Evolutionary conservation across 2,797 vertebrate species (phyloP).

Genomic region (Lepilemur ruficaudatus): DNA sequence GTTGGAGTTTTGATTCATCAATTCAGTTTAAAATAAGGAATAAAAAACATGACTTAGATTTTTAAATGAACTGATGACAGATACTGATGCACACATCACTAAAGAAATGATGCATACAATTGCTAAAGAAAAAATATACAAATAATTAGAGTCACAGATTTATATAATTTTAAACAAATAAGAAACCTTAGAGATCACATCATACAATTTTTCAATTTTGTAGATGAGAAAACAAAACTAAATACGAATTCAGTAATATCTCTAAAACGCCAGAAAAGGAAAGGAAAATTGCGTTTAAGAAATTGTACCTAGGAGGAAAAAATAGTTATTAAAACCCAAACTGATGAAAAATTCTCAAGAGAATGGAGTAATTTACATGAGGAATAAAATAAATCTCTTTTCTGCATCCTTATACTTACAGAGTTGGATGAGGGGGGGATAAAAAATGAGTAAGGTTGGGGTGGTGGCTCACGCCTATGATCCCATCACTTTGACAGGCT

Average conservation of each 20-base stretch:
- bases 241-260: conserved; percentile 5
- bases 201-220: neutral
- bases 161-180: conserved; percentile 4
- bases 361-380: neutral
- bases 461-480: too few relatives aligned
- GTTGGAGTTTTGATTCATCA: neutral
- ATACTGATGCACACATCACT: neutral
- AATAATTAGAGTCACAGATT: neutral
- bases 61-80: neutral
- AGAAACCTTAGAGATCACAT: neutral
- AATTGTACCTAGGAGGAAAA: conserved; percentile 17
- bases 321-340: conserved; percentile 42
- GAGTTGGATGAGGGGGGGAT: neutral
- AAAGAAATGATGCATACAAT: neutral
- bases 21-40: neutral
- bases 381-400: neutral
- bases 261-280: neutral
- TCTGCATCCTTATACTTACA: neutral
- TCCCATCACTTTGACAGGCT: neutral
- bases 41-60: neutral
- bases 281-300: conserved; percentile 23
- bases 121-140: neutral
- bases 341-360: neutral
- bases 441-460: neutral
- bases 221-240: conserved; percentile 3